Conservation (phyloP, 2,888 invertebrate species). For the Eupelmus urozonus region DNA sequence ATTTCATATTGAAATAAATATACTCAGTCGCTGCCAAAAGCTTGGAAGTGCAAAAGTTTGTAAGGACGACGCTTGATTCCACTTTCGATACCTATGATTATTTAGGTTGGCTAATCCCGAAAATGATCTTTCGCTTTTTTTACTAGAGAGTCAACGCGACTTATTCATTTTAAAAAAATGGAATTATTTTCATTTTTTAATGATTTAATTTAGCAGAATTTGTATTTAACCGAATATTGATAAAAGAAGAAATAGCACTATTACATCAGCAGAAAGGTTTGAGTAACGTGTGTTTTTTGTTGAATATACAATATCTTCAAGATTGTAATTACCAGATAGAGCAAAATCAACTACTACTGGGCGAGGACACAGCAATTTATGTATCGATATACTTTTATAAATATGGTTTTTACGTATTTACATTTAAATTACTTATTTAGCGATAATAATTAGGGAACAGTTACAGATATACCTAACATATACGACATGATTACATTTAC, state of each 20-base stretch:
- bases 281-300: neutral
- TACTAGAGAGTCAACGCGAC: no score
- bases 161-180: no score
- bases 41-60: no score
- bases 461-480: conserved; percentile 45
- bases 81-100: no score
- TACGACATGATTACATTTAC: conserved; percentile 39
- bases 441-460: conserved; percentile 19
- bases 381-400: conserved; percentile 6
- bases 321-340: conserved; percentile 24
- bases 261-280: conserved; percentile 25
- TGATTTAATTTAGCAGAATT: neutral
- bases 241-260: conserved; percentile 34
- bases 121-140: no score
- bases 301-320: neutral
- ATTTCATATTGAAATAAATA: no score
- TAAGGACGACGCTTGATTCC: no score
- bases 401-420: conserved; percentile 37
- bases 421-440: conserved; percentile 42
- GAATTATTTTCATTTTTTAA: no score
- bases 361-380: conserved; percentile 22
- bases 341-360: conserved; percentile 41
- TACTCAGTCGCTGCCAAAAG: no score
- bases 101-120: no score
- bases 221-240: conserved; percentile 1